A percentile compares a stretch with the other conserved stretches of the same genome.
These are phyloP conservation scores for Lonchura striata DNA, from an alignment of 2,113 vertebrate species.

Conservation along the genomic window DNA sequence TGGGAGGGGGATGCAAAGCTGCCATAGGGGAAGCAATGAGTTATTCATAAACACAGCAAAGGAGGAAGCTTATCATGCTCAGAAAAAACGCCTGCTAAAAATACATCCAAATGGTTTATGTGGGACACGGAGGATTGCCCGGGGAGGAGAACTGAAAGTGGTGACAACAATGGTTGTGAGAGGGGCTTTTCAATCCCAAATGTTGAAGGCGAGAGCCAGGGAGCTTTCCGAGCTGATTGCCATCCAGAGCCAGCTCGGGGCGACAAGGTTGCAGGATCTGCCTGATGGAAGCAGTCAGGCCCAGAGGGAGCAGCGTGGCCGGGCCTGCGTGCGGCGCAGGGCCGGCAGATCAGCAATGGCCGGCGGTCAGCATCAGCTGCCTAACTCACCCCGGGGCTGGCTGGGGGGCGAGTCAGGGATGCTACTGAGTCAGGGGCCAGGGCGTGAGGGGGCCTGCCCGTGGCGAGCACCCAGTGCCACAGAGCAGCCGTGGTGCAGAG, in stretches of 20 bases:
- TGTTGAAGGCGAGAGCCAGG: not conserved
- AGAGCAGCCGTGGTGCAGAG: rapidly evolving
- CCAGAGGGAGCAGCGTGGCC: not conserved
- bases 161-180: not conserved
- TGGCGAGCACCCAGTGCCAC: rapidly evolving
- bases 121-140: not conserved
- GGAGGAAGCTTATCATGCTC: not conserved
- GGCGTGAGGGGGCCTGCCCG: rapidly evolving
- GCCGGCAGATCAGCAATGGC: not conserved
- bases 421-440: too few species aligned
- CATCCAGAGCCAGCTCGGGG: rapidly evolving
- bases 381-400: not conserved
- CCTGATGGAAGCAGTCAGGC: not conserved
- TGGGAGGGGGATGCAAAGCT: not conserved
- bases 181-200: not conserved
- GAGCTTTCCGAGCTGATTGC: not conserved
- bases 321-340: rapidly evolving
- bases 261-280: not conserved
- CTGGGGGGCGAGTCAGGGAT: not conserved
- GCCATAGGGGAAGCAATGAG: not conserved
- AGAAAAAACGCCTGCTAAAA: slow-evolving; percentile 36
- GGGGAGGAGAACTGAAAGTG: not conserved
- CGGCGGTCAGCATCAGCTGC: rapidly evolving
- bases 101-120: not conserved
- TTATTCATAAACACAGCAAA: not conserved